Conservation (phyloP, 37 sponge, comb jelly and placozoan genomes). For the Chondrilla cf. caribensis region DNA sequence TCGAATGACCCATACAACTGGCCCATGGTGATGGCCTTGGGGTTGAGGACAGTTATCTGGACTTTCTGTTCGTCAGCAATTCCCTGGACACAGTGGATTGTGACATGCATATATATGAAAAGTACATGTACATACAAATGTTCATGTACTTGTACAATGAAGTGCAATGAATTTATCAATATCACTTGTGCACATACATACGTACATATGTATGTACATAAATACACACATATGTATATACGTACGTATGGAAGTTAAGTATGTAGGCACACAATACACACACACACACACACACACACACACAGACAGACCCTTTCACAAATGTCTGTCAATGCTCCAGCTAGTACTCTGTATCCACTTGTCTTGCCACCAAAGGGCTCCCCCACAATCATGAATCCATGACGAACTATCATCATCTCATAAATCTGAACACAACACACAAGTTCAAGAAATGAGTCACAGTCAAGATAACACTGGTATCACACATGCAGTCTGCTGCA, state of each 20-base stretch:
- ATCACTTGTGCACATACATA: background rate
- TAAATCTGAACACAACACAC: slow-evolving; percentile 67
- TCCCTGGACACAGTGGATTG: background rate
- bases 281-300: background rate
- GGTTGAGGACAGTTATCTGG: slow-evolving; percentile 94
- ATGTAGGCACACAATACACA: background rate
- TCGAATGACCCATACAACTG: slow-evolving; percentile 98
- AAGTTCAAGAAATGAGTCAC: background rate
- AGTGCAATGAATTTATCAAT: background rate
- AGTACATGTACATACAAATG: slow-evolving; percentile 7
- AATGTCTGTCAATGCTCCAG: slow-evolving; percentile 88
- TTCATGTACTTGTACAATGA: background rate
- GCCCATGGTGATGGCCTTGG: slow-evolving; percentile 99
- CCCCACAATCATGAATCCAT: slow-evolving; percentile 99
- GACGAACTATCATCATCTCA: slow-evolving; percentile 99
- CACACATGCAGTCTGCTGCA: background rate
- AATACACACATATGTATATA: too few relatives aligned
- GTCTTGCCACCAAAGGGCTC: slow-evolving; percentile 99
- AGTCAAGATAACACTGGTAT: too few relatives aligned
- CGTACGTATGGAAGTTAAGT: background rate
- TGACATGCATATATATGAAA: background rate
- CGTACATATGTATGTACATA: too few relatives aligned
- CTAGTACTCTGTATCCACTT: slow-evolving; percentile 90
- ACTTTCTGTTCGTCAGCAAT: slow-evolving; percentile 93
- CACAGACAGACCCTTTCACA: slow-evolving; percentile 71